Evolutionary conservation across 92 coral and sea anemone species (phyloP), one percentile per base, ranked within the genome.

Genomic region (Umimayanthus chanpuru): DNA sequence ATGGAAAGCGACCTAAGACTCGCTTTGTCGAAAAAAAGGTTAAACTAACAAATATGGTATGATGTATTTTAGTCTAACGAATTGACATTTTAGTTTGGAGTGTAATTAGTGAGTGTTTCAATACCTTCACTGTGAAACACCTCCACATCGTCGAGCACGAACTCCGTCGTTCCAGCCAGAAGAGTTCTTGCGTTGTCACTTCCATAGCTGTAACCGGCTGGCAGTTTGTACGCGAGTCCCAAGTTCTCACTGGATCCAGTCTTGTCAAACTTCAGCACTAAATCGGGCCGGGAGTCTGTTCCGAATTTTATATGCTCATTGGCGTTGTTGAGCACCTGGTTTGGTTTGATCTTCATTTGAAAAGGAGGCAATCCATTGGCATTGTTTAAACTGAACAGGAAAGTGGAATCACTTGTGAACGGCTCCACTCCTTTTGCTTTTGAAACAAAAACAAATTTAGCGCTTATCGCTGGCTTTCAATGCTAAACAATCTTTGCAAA

Each of bases 341-440:
- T 67, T 6, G 64, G 53, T n/a, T 73, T 87, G 55, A 81, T 40
- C 26, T 80, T 70, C 66, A 94, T 90, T 81, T 91, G 89, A 56
- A 93, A 80, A 40, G 95, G 98, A n/a, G 38, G 89, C 44, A 87
- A 44, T 26, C 92, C 92, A 71, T 49, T 80, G 68, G 92, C 90
- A 38, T 93, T 94, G 53, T 79, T 89, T 15, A 94, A 79, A 41
- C 98, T 94, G 88, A 94, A 94, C 23, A 94, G 79, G 81, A 94
- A 94, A 4, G 94, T 77, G 29, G 78, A 9, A 26, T 28, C 18
- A 25, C 78, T 84, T 68, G 78, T 84, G 28, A 53, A 55, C 49
- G 47, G 29, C 53, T 58, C 85, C 47, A 29, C 68, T 1, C 72
- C 72, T 29, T 58, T 32, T 32, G 85, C n/a, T 80, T 55, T 49